phyloP scores from a whole-genome alignment of 2,797 vertebrate species.

The Myiothlypis coronata region DNA sequence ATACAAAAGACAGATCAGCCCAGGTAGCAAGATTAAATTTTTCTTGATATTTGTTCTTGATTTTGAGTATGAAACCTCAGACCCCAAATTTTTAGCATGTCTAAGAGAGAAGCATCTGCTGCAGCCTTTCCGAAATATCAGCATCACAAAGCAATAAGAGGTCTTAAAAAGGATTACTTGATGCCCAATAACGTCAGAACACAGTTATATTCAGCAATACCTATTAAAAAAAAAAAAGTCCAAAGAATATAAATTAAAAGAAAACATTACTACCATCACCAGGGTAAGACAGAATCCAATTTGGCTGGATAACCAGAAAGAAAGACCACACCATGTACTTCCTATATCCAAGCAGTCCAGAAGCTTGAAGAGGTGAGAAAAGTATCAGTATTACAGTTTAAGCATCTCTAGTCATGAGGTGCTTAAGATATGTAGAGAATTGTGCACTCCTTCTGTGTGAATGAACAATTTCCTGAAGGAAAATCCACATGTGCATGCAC shows the following conservation, averaged over 20 bases:
- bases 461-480: background rate
- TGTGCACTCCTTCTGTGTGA: background rate
- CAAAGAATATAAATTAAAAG: background rate
- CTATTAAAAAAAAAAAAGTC: background rate
- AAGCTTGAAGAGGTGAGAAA: background rate
- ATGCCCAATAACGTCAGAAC: background rate
- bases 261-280: background rate
- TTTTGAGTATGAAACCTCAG: background rate
- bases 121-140: background rate
- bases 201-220: background rate
- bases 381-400: background rate
- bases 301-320: background rate
- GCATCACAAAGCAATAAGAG: background rate
- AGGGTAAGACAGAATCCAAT: background rate
- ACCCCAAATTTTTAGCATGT: background rate
- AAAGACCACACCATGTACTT: background rate
- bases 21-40: background rate
- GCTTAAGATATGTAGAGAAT: background rate
- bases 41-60: background rate
- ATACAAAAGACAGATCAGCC: background rate
- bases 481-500: fast-evolving
- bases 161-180: background rate
- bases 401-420: background rate
- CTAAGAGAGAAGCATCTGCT: background rate
- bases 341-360: background rate